Evolutionary conservation across 2,888 invertebrate species (phyloP).

Genomic region (Cheilosia vulpina): DNA sequence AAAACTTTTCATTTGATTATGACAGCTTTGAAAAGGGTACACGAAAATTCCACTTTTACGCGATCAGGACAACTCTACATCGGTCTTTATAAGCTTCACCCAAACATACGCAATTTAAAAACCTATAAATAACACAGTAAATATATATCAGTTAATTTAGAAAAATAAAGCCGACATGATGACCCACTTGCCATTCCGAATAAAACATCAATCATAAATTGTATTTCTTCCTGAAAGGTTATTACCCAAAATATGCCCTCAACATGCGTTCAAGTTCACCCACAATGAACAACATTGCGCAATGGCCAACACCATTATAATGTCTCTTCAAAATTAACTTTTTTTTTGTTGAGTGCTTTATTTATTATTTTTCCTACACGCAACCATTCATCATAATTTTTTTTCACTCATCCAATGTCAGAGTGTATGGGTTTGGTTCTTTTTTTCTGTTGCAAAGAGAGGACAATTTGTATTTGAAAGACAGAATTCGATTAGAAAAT

Average conservation of each 20-base stretch:
- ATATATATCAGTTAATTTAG: neutral
- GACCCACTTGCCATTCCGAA: neutral
- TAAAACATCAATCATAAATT: slow-evolving; percentile 30
- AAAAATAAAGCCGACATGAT: neutral
- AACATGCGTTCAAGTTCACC: slow-evolving; percentile 58
- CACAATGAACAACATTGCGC: slow-evolving; percentile 36
- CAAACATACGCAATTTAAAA: no score
- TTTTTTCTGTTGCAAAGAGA: neutral
- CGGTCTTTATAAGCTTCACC: no score
- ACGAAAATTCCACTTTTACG: no score
- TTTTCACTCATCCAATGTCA: slow-evolving; percentile 19
- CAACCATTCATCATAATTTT: slow-evolving; percentile 7
- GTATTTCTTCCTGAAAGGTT: slow-evolving; percentile 4
- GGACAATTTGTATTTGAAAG: slow-evolving; percentile 14
- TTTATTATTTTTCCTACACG: neutral
- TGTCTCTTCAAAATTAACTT: neutral
- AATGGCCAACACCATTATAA: slow-evolving; percentile 20
- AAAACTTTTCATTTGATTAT: no score
- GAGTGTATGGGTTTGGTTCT: neutral
- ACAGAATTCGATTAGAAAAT: slow-evolving; percentile 59
- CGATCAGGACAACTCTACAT: no score
- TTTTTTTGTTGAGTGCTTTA: slow-evolving; percentile 2
- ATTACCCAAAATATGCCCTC: slow-evolving; percentile 24
- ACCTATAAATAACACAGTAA: neutral
- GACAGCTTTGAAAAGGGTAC: no score